Base-by-base conservation (phyloP, 2,888 invertebrate genomes). In the Apocheima hispidaria region DNA sequence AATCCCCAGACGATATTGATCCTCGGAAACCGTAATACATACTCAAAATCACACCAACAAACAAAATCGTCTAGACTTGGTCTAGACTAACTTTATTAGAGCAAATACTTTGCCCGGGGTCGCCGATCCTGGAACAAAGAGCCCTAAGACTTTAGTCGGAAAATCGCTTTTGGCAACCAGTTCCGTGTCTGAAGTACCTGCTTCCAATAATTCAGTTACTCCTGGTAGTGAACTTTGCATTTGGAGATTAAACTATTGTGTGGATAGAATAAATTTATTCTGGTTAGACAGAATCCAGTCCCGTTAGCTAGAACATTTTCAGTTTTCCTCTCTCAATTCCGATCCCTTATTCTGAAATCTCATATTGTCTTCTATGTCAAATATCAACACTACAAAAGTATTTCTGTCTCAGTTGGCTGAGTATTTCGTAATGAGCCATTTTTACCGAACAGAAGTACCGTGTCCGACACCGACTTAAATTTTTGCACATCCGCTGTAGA, bases 31-130 rank as follows among this genome's bases (percentile, higher is more conserved):
- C 60, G 64, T 73, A 71, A 52, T 70, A 73, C 63, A 52, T 70
- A 73, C 63, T 63, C 60, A 69, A 73, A 74, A 73, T 71, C 64
- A 53, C 64, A 55, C 65, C 60, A n/a, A n/a, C 59, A 68, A 70
- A 71, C 72, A 67, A 68, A 73, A 70, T 72, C 65, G 90, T 88
- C 90, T 90, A 90, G 90, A 89, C 90, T 60, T 7, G 66, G 90
- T 89, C 90, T 90, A 90, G 90, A 90, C 90, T 72, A 69, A 74
- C 70, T 81, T 77, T 76, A 81, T 81, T 81, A 73, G 68, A 73
- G 73, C 76, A 67, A 51, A 26, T 74, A 63, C 56, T 60, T 40
- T 46, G 35, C 62, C 49, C 60, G 49, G 57, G 59, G 51, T 16
- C 36, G 23, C 36, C 33, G 48, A 63, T 63, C 66, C 59, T 52